phyloP scores from a whole-genome alignment of 2,888 invertebrate genomes.

The Apamea epomidion region DNA sequence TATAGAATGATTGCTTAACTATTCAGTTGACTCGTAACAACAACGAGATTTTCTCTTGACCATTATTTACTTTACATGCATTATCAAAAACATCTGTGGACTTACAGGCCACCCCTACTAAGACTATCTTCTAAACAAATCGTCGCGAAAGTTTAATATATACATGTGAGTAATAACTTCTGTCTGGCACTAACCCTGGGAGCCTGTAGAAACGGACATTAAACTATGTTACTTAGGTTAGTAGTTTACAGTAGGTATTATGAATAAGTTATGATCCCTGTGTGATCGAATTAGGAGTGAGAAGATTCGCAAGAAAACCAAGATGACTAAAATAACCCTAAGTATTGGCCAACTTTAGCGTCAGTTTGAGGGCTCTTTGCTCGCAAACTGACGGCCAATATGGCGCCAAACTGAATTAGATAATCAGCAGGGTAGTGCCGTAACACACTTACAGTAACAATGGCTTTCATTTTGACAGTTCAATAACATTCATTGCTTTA shows the following conservation, averaged over 20 bases:
- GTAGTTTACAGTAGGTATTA: background rate
- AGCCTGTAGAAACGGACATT: background rate
- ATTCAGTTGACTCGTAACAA: background rate
- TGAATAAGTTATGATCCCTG: background rate
- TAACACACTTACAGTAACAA: too few species aligned
- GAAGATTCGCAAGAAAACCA: background rate
- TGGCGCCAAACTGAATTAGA: background rate
- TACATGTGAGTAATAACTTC: background rate
- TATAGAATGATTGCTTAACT: background rate
- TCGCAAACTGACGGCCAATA: background rate
- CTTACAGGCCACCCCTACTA: background rate
- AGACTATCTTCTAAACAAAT: slow-evolving; percentile 20
- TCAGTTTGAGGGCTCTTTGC: too few species aligned
- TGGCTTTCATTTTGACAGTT: background rate
- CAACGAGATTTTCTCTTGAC: too few species aligned
- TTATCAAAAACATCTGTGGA: background rate
- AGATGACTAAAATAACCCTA: background rate
- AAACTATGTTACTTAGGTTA: background rate
- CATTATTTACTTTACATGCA: too few species aligned
- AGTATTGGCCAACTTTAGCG: background rate
- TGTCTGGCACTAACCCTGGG: background rate
- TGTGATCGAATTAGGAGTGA: background rate
- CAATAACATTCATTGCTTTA: too few species aligned
- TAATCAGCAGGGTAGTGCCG: background rate
- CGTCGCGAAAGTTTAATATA: background rate